Conservation (phyloP, 2,113 vertebrate genomes). For the Electrona antarctica region DNA sequence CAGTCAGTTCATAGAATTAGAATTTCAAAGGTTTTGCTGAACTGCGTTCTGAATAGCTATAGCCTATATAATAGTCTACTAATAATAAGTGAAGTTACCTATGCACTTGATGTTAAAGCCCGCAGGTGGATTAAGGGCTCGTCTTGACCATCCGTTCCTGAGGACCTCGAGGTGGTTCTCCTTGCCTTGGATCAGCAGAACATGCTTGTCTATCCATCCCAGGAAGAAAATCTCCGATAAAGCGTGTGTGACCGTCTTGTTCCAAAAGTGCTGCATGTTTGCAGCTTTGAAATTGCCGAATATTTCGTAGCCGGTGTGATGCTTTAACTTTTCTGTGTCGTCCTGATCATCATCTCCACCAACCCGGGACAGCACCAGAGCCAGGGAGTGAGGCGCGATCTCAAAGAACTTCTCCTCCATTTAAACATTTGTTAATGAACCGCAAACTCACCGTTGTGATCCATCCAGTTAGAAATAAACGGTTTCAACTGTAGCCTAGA, state of each 20-base stretch:
- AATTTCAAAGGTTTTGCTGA: too few relatives aligned
- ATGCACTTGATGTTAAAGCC: slow-evolving; percentile 90
- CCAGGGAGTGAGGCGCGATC: slow-evolving; percentile 91
- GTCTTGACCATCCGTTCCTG: slow-evolving; percentile 88
- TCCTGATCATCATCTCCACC: slow-evolving; percentile 40
- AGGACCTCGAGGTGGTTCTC: slow-evolving; percentile 92
- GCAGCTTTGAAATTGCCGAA: slow-evolving; percentile 94
- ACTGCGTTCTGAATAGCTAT: too few relatives aligned
- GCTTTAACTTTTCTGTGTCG: slow-evolving; percentile 59
- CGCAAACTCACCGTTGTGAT: background rate
- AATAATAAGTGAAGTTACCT: slow-evolving; percentile 69
- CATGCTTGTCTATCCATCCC: slow-evolving; percentile 93
- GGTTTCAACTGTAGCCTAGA: background rate
- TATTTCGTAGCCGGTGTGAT: slow-evolving; percentile 87
- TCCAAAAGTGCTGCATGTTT: slow-evolving; percentile 96
- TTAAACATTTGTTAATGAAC: background rate
- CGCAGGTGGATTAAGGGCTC: slow-evolving; percentile 86
- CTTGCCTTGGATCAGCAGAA: slow-evolving; percentile 90
- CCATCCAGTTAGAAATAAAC: background rate
- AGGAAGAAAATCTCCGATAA: slow-evolving; percentile 91
- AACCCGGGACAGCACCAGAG: slow-evolving; percentile 84
- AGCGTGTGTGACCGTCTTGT: slow-evolving; percentile 88
- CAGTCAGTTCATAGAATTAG: too few relatives aligned
- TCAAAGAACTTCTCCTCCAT: slow-evolving; percentile 86
- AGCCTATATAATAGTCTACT: background rate